phyloP scores from a whole-genome alignment of 2,113 vertebrate genomes.

The Alosa alosa region DNA sequence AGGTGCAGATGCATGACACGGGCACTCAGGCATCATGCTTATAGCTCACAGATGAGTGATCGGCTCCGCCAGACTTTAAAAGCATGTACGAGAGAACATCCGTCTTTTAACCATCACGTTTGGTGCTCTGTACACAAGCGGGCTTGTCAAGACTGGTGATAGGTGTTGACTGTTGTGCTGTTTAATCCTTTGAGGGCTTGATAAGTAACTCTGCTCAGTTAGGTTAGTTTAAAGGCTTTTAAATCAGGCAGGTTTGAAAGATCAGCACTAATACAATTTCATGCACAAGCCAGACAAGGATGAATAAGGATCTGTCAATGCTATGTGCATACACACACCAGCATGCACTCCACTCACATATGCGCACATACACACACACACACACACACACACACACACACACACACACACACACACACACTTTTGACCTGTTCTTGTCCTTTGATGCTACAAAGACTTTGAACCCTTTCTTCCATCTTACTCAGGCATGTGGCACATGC shows the following conservation, averaged over 20 bases:
- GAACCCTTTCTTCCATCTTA: neutral
- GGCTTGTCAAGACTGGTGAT: neutral
- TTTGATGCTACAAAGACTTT: neutral
- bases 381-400: neutral
- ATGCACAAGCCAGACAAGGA: neutral
- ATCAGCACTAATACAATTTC: neutral
- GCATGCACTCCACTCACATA: neutral
- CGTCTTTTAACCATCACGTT: neutral
- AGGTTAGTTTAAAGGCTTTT: neutral
- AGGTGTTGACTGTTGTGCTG: neutral
- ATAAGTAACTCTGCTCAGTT: neutral
- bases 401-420: neutral
- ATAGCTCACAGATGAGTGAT: slow-evolving; percentile 38
- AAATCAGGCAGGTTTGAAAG: neutral
- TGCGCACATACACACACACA: too few relatives aligned
- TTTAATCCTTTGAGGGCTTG: neutral
- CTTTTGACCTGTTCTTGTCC: neutral
- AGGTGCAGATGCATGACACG: slow-evolving; percentile 32
- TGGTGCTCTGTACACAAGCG: neutral
- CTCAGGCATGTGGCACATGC: neutral
- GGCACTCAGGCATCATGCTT: slow-evolving; percentile 33
- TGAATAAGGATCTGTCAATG: neutral
- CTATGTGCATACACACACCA: neutral
- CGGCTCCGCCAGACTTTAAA: too few relatives aligned
- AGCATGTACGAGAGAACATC: neutral